Percentiles rank a stretch among this genome's conserved stretches.
Evolutionary conservation across 2,113 vertebrate genomes (phyloP).

Genomic region (Pycnonotus jocosus): DNA sequence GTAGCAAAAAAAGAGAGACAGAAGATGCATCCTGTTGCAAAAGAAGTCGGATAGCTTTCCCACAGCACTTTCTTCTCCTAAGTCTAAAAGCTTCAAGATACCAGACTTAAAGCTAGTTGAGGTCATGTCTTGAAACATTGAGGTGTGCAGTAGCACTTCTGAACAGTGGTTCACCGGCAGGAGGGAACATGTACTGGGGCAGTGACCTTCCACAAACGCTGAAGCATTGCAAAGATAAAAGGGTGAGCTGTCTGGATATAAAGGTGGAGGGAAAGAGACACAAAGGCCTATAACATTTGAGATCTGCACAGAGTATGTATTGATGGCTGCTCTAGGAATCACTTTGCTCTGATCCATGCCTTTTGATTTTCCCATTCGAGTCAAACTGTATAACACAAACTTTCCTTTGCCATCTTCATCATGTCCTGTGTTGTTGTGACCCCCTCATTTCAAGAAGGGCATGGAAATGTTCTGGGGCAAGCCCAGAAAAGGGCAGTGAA

Average conservation of each 20-base stretch:
- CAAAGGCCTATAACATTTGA: background rate
- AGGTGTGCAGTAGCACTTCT: background rate
- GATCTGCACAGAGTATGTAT: fast-evolving
- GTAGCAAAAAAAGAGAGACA: background rate
- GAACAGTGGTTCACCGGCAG: background rate
- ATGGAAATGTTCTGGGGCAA: background rate
- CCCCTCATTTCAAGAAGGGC: background rate
- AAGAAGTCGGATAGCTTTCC: background rate
- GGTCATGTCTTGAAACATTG: background rate
- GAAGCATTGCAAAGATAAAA: background rate
- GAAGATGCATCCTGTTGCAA: background rate
- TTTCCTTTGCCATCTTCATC: background rate
- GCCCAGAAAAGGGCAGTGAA: background rate
- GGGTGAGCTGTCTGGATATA: background rate
- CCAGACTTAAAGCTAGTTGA: background rate
- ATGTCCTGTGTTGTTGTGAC: fast-evolving
- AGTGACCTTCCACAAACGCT: background rate
- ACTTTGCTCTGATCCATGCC: background rate
- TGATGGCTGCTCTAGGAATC: background rate
- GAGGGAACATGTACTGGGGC: background rate
- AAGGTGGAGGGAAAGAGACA: background rate
- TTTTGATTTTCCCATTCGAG: background rate
- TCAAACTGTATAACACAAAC: background rate
- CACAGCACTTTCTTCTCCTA: background rate
- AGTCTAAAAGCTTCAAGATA: background rate